phyloP scores from a whole-genome alignment of 2,113 vertebrate genomes.

The Madoqua kirkii region DNA sequence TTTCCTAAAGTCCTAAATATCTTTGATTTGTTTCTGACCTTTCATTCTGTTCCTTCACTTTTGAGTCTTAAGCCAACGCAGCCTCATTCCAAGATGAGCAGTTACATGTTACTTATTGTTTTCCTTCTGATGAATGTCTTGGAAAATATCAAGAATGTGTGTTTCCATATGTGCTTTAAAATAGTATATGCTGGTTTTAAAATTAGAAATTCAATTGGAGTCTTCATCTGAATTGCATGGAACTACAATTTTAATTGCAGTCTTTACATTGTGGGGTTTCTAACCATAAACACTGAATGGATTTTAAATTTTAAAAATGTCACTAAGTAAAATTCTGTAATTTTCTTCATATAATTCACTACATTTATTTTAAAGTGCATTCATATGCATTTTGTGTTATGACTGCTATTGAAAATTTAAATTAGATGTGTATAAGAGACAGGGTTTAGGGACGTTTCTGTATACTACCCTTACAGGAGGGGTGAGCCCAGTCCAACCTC shows the following conservation, averaged over 20 bases:
- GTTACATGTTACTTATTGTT: neutral
- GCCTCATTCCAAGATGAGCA: neutral
- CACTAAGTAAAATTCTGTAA: neutral
- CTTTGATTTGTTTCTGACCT: constrained; percentile 23
- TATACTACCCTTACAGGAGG: neutral
- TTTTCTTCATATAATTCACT: neutral
- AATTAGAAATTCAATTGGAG: neutral
- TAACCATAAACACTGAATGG: neutral
- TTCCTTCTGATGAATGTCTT: neutral
- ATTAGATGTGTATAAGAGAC: too few relatives aligned
- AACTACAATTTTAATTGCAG: neutral
- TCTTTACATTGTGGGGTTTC: neutral
- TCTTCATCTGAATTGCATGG: neutral
- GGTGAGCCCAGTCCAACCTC: neutral
- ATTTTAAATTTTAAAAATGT: neutral
- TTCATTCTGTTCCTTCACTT: neutral
- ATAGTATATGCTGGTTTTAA: neutral
- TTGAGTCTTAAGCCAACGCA: neutral
- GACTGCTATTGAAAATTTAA: neutral
- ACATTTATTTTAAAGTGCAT: neutral
- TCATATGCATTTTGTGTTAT: neutral
- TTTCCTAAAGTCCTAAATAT: neutral
- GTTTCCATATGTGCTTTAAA: neutral
- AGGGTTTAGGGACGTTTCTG: neutral
- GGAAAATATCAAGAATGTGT: neutral